These are phyloP conservation scores for Anhinga rufa DNA, from an alignment of 2,113 vertebrate genomes.

Conservation along the genomic window DNA sequence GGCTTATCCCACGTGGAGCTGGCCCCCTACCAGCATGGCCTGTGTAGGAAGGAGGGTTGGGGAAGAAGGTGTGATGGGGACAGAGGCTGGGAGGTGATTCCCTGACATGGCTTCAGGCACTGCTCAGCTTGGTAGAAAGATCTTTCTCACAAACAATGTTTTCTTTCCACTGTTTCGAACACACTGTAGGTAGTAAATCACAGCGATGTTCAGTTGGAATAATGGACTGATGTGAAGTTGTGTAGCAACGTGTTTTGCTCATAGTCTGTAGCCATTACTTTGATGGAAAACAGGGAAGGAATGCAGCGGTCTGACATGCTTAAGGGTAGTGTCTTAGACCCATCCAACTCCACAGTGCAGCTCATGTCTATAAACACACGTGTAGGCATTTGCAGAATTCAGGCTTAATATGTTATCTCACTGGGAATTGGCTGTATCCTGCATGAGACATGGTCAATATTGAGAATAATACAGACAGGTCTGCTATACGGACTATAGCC, in stretches of 20 bases:
- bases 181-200: neutral
- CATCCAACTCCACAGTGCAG: neutral
- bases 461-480: neutral
- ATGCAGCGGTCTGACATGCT: accelerated
- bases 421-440: neutral
- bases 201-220: neutral
- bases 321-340: neutral
- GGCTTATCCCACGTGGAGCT: neutral
- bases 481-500: neutral
- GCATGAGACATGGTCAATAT: neutral
- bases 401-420: neutral
- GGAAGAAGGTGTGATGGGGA: neutral
- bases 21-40: neutral
- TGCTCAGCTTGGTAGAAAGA: neutral
- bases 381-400: neutral
- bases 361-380: neutral
- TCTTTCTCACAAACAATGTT: neutral
- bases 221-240: neutral
- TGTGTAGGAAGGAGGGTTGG: neutral
- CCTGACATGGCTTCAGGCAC: neutral
- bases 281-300: neutral
- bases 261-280: neutral
- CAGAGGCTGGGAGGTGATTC: neutral
- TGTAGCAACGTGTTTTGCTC: neutral
- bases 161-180: neutral